Evolutionary conservation across 2,888 invertebrate species (phyloP).

Genomic region (Salpingus planirostris): DNA sequence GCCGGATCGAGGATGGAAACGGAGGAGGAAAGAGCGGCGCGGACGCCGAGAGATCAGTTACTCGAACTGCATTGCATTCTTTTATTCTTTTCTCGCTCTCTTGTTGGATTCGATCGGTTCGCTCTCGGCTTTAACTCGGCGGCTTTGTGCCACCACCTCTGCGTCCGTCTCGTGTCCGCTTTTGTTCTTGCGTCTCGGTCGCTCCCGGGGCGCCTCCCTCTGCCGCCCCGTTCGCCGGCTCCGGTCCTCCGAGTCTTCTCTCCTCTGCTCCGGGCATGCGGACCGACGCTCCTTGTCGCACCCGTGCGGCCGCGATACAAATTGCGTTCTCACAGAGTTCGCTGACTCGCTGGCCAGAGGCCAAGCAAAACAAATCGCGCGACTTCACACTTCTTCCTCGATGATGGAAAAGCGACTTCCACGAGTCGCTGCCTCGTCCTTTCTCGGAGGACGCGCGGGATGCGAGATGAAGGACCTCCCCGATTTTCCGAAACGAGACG

Average conservation of each 20-base stretch:
- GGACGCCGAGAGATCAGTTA: constrained; percentile 6
- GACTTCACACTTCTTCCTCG: constrained; percentile 32
- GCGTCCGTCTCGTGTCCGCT: constrained; percentile 38
- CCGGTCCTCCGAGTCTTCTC: no score
- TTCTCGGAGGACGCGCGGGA: constrained; percentile 1
- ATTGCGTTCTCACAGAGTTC: constrained; percentile 42
- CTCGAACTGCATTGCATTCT: no score
- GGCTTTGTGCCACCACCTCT: no score
- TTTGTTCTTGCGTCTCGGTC: constrained; percentile 37
- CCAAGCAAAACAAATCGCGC: constrained; percentile 41
- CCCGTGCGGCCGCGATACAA: constrained; percentile 23
- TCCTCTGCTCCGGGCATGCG: constrained; percentile 42
- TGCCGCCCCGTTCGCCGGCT: constrained; percentile 32
- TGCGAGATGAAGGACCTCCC: background rate
- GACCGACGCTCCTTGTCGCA: constrained; percentile 48
- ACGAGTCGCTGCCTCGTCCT: no score
- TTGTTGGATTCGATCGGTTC: constrained; percentile 36
- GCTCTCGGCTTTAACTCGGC: no score
- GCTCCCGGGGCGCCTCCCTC: constrained; percentile 23
- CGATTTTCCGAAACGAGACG: background rate
- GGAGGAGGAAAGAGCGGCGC: constrained; percentile 1
- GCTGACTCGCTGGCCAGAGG: constrained; percentile 41
- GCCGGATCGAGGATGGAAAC: constrained; percentile 3
- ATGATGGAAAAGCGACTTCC: no score
- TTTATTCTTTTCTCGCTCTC: constrained; percentile 38